Base-by-base conservation (phyloP, 2,888 invertebrate genomes). In the Mechanitis mazaeus region DNA sequence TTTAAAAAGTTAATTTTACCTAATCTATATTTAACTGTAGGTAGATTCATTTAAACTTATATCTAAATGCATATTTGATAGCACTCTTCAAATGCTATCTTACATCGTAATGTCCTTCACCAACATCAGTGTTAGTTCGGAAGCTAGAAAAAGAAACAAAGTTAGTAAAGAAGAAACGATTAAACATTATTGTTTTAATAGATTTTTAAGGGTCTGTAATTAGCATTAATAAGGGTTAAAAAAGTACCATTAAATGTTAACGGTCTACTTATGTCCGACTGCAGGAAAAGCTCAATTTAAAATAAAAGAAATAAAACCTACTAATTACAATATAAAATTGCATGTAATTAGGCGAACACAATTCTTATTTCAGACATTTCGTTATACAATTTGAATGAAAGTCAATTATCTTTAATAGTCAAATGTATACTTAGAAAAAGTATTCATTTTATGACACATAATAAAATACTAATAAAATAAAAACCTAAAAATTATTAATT, bases 51-150 rank as follows among this genome's bases (percentile, higher is more conserved):
- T 75, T 65, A 69, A 69, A 67, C 70, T 68, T 71, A 68, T 68
- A 66, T 64, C 61, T 66, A 67, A 65, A 64, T 60, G 68, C 64
- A 61, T 71, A 55, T 64, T 64, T 75, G 69, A 71, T 65, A 66
- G 73, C 69, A 60, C 81, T 83, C 80, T 76, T 77, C 75, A 69
- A 80, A 81, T 88, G 90, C 85, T 90, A 90, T 90, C 90, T 90
- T 82, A 90, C 83, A 78, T 82, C 86, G 68, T 81, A 84, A 72
- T 77, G 77, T 81, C 87, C 87, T 70, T 83, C 80, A 84, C 84
- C 84, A 71, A 75, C 78, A 61, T 76, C 81, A 75, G 71, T 81
- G 88, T 90, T 90, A 90, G 89, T 90, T 84, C 73, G 80, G 74
- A 88, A 85, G 86, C 88, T 88, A 88, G 77, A 88, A 88, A 84